Evolutionary conservation across 2,113 vertebrate species (phyloP).

Genomic region (Cyanoliseus patagonus): DNA sequence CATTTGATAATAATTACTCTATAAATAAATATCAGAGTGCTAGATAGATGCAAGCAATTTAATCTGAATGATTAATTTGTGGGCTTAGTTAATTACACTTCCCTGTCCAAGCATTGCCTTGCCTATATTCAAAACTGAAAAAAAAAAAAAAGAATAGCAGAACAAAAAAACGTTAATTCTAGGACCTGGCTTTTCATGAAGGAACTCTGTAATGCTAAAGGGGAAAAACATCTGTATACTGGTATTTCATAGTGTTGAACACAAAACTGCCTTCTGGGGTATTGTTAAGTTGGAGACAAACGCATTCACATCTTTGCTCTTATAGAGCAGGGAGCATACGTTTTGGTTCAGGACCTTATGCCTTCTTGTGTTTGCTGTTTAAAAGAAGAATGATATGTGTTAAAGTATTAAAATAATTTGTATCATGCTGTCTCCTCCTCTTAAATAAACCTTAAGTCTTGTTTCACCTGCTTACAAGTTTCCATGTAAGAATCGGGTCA

Average conservation of each 20-base stretch:
- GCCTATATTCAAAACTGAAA: conserved; percentile 37
- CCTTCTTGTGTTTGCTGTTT: conserved; percentile 5
- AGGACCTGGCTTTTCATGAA: background rate
- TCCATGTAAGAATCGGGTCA: background rate
- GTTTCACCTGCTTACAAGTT: conserved; percentile 45
- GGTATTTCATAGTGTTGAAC: background rate
- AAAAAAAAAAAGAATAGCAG: conserved; percentile 22
- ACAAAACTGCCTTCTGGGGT: background rate
- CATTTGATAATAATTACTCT: conserved; percentile 60
- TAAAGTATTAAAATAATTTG: conserved; percentile 42
- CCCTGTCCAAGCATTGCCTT: conserved; percentile 33
- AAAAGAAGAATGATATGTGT: background rate
- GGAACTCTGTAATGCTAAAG: background rate
- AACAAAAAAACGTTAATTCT: conserved; percentile 46
- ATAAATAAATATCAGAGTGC: conserved; percentile 69
- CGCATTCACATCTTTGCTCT: conserved; percentile 20
- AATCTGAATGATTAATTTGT: conserved; percentile 70
- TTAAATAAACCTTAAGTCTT: background rate
- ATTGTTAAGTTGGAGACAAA: conserved; percentile 44
- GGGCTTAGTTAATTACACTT: conserved; percentile 68
- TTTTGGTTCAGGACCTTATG: background rate
- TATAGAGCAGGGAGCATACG: conserved; percentile 12
- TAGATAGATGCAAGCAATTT: conserved; percentile 57
- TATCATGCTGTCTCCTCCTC: conserved; percentile 49
- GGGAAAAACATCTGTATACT: background rate